phyloP scores from a whole-genome alignment of 2,113 vertebrate species.

The Mormoops blainvillei region DNA sequence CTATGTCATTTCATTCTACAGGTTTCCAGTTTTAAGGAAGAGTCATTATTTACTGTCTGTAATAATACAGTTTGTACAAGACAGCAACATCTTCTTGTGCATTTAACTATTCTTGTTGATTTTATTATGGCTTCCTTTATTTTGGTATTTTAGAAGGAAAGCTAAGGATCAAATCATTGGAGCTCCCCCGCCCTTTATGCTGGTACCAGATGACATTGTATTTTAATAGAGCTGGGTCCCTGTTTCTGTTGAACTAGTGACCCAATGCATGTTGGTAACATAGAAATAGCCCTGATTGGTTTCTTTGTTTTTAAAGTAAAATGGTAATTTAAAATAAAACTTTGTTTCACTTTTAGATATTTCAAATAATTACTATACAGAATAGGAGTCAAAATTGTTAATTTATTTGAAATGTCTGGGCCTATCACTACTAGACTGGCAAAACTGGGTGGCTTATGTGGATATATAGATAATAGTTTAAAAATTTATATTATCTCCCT shows the following conservation, averaged over 20 bases:
- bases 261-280: background rate
- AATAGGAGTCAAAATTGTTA: constrained; percentile 16
- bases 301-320: background rate
- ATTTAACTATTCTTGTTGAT: background rate
- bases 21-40: background rate
- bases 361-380: constrained; percentile 2
- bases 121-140: background rate
- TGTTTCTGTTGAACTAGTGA: background rate
- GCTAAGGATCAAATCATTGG: background rate
- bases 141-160: background rate
- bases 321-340: background rate
- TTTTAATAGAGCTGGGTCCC: background rate
- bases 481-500: constrained; percentile 40
- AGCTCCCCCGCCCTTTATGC: background rate
- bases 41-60: background rate
- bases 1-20: background rate
- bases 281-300: background rate
- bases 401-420: constrained; percentile 25
- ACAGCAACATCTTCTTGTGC: background rate
- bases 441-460: background rate
- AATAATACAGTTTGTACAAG: background rate
- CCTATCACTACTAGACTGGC: background rate
- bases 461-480: constrained; percentile 3
- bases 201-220: background rate
- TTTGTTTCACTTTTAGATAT: background rate